Evolutionary conservation across 2,113 vertebrate genomes (phyloP), one percentile per base, ranked within the genome.

Genomic region (Ibidorhyncha struthersii): DNA sequence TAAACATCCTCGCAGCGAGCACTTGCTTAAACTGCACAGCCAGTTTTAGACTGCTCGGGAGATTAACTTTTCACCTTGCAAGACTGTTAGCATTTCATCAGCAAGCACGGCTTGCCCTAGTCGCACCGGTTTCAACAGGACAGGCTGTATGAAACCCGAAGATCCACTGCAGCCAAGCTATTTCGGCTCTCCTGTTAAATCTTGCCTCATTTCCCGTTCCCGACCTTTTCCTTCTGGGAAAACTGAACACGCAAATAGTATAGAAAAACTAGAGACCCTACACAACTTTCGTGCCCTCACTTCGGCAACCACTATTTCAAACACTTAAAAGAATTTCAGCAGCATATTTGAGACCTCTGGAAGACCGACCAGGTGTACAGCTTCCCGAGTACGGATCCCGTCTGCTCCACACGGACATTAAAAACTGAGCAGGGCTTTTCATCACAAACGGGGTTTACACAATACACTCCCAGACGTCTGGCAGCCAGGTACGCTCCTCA

Each of bases 1-100:
- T 12, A 45, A 86, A 45, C 5, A 47, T 3, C 52, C n/a, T 53
- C 0, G 0, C 9, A 34, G 66, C 0, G 0, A 93, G 55, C n/a
- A 6, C 50, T 89, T 52, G 50, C 70, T 82, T 69, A 11, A 53
- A 50, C 29, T 14, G 26, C 34, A 45, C 55, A 62, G 69, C 5
- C 67, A 32, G 29, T 45, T 92, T 41, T 18, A 27, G 55, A 59
- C 55, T 11, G 22, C 86, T 81, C 52, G 41, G 43, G 61, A 76
- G 38, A 70, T 40, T 5, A 2, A 45, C 73, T 80, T 76, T 90
- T 66, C 69, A 77, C 70, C 58, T 72, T 22, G 66, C 32, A 66
- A 45, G 79, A 80, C 73, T 52, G 16, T 47, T 8, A 49, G 65
- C 27, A n/a, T 62, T 91, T 84, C 14, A 34, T n/a, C 86, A 59